A percentile compares a stretch with the other conserved stretches of the same genome.
Conservation (phyloP, 2,888 invertebrate genomes). For the Lottia scabra region DNA sequence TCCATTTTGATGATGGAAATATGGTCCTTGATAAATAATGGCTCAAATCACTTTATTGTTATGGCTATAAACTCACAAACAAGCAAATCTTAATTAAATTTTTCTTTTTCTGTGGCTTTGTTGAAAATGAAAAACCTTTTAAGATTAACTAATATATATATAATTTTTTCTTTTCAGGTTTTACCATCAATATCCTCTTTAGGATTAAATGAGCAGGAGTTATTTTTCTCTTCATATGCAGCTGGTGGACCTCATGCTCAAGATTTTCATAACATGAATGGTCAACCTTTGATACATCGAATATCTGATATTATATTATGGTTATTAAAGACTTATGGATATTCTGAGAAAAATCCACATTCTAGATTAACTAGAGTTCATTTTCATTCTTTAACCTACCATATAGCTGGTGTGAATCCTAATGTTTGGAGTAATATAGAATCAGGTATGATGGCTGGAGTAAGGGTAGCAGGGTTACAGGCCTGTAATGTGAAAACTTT, state of each 20-base stretch:
- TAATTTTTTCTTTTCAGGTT: conserved; percentile 54
- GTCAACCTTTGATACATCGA: conserved; percentile 68
- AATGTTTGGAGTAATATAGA: conserved; percentile 69
- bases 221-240: conserved; percentile 67
- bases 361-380: conserved; percentile 70
- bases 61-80: too few relatives aligned
- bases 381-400: conserved; percentile 71
- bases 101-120: too few relatives aligned
- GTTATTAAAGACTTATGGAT: conserved; percentile 68
- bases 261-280: conserved; percentile 35
- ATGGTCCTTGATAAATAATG: too few relatives aligned
- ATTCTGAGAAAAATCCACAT: conserved; percentile 57
- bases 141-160: too few relatives aligned
- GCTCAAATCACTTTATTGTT: too few relatives aligned
- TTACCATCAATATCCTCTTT: conserved; percentile 64
- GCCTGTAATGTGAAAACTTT: conserved; percentile 63
- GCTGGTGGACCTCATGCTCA: conserved; percentile 66
- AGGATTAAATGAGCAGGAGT: conserved; percentile 71
- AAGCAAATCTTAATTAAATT: too few relatives aligned
- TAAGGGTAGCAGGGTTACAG: conserved; percentile 68
- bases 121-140: too few relatives aligned
- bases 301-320: conserved; percentile 71
- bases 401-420: conserved; percentile 66
- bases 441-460: conserved; percentile 70
- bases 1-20: too few relatives aligned